These are phyloP conservation scores for Stegodyphus dumicola DNA, from an alignment of 1,140 invertebrate genomes.

Conservation along the genomic window DNA sequence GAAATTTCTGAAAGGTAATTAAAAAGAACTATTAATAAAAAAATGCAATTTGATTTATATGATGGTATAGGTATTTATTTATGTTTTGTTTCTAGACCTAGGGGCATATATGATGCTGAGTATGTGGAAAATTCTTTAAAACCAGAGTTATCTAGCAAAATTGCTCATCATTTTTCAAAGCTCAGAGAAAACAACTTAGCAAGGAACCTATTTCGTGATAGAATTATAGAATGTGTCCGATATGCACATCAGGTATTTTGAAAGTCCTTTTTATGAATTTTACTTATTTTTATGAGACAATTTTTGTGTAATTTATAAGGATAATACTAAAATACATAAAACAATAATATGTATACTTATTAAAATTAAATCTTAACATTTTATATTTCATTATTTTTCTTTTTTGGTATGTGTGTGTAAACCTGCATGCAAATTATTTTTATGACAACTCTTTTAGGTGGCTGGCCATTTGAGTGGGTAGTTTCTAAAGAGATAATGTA, in stretches of 20 bases:
- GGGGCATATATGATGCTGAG: conserved; percentile 65
- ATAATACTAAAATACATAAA: not conserved
- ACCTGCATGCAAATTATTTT: too few species aligned
- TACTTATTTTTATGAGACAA: not conserved
- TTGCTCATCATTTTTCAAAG: conserved; percentile 66
- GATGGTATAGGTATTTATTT: not conserved
- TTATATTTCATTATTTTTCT: too few species aligned
- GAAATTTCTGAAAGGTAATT: conserved; percentile 68
- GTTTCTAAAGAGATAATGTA: too few species aligned
- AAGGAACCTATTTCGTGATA: conserved; percentile 66
- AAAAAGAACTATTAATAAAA: not conserved
- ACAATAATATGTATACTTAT: not conserved
- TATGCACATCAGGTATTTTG: conserved; percentile 64
- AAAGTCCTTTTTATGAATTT: not conserved
- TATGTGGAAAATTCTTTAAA: conserved; percentile 68
- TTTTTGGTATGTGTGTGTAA: too few species aligned
- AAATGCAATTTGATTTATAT: not conserved
- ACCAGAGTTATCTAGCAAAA: conserved; percentile 68
- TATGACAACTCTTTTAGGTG: too few species aligned
- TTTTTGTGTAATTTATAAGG: not conserved
- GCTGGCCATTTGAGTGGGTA: too few species aligned
- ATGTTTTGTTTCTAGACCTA: conserved; percentile 29
- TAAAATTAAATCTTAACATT: not conserved
- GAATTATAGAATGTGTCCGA: conserved; percentile 67
- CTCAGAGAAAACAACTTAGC: conserved; percentile 63